Percentiles rank a stretch among this genome's conserved stretches.
These are phyloP conservation scores for Phaetusa simplex DNA, from an alignment of 2,113 vertebrate genomes.

Conservation along the genomic window DNA sequence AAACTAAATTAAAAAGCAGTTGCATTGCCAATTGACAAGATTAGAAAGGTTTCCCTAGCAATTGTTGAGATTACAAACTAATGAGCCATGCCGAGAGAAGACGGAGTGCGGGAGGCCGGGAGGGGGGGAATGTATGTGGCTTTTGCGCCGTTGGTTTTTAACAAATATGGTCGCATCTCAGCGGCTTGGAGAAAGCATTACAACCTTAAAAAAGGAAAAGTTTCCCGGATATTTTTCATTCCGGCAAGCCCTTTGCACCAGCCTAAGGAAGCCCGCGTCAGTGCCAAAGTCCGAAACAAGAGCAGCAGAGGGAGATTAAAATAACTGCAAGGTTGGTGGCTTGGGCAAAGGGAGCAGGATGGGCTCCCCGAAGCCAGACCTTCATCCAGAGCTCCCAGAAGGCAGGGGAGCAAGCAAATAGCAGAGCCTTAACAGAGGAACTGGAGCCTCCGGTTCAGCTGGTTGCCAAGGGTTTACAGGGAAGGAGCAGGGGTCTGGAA, in stretches of 20 bases:
- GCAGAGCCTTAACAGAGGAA: not conserved
- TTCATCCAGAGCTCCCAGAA: not conserved
- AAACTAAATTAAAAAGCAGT: not conserved
- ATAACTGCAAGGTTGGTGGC: not conserved
- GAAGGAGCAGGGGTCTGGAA: not conserved
- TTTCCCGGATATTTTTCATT: not conserved
- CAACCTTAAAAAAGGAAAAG: not conserved
- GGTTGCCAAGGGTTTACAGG: not conserved
- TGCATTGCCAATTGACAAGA: not conserved
- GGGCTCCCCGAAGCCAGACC: not conserved
- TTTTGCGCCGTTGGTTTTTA: not conserved
- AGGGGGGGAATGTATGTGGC: rapidly evolving
- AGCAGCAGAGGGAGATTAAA: not conserved
- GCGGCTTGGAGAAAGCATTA: not conserved
- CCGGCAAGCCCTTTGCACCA: not conserved
- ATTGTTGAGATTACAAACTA: not conserved
- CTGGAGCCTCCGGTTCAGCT: not conserved
- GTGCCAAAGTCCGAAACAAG: not conserved
- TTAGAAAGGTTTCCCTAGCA: not conserved
- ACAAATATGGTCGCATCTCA: not conserved
- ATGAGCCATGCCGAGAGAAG: not conserved
- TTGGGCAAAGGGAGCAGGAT: not conserved
- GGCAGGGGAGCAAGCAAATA: not conserved
- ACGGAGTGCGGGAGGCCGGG: rapidly evolving
- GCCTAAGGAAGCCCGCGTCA: not conserved